Percentiles rank a stretch among this genome's conserved stretches.
phyloP scores from a whole-genome alignment of 2,797 vertebrate species.

The Craterocephalus amniculus region DNA sequence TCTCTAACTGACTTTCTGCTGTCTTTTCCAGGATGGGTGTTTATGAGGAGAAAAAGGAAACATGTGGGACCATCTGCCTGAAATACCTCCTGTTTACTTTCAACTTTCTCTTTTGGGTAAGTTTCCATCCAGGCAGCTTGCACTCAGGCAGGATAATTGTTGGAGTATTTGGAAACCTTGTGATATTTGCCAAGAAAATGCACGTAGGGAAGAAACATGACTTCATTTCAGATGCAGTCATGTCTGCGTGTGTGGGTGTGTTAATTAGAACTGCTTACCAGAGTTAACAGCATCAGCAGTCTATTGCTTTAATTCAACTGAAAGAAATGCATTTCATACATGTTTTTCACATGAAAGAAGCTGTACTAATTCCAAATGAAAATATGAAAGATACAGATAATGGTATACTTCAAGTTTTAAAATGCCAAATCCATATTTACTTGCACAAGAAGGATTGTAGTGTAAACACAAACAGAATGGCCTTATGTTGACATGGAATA shows the following conservation, averaged over 20 bases:
- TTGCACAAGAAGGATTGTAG: neutral
- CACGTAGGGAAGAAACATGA: neutral
- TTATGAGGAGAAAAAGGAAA: constrained; percentile 85
- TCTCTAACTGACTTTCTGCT: constrained; percentile 8
- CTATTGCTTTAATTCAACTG: neutral
- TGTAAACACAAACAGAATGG: neutral
- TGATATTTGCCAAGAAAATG: no score
- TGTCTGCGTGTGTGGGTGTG: neutral
- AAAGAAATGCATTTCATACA: neutral
- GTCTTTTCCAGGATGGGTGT: constrained; percentile 82
- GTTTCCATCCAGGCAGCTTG: constrained; percentile 45
- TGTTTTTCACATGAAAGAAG: neutral
- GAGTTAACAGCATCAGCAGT: neutral
- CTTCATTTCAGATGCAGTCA: neutral
- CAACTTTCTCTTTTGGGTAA: constrained; percentile 98
- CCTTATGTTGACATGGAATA: neutral
- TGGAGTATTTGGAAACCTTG: no score
- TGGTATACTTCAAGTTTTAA: neutral
- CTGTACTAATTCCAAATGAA: neutral
- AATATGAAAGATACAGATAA: neutral
- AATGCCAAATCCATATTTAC: neutral
- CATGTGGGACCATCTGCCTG: constrained; percentile 91
- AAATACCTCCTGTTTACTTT: constrained; percentile 96
- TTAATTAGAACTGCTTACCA: neutral
- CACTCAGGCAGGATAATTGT: neutral